These are phyloP conservation scores for Meleagris gallopavo DNA, from an alignment of 2,113 vertebrate genomes.

Conservation along the genomic window DNA sequence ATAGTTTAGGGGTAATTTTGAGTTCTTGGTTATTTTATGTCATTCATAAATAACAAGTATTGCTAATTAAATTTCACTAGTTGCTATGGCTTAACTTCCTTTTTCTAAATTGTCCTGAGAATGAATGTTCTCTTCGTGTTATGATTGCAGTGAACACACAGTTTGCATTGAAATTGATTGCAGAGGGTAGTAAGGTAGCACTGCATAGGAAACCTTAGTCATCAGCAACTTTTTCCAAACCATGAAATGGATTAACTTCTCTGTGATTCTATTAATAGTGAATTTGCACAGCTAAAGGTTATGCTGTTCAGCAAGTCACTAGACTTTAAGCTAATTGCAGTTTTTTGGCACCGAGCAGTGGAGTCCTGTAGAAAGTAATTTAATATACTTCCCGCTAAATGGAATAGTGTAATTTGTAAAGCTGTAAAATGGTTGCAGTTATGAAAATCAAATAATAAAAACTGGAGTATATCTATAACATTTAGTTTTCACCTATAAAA, in stretches of 20 bases:
- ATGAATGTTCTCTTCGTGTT: not conserved
- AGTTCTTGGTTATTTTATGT: not conserved
- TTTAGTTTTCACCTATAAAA: not conserved
- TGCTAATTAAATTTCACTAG: not conserved
- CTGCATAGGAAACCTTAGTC: not conserved
- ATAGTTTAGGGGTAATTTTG: not conserved
- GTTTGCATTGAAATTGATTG: not conserved
- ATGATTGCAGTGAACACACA: not conserved
- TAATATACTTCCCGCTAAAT: not conserved
- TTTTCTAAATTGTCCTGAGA: not conserved
- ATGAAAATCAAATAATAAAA: constrained; percentile 4
- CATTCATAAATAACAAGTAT: not conserved
- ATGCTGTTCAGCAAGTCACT: not conserved
- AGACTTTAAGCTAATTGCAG: constrained; percentile 52
- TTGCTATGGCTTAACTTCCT: not conserved
- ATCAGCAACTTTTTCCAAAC: constrained; percentile 27
- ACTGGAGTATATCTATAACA: not conserved
- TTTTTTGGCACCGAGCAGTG: constrained; percentile 28
- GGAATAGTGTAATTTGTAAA: not conserved
- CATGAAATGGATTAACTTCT: constrained; percentile 6
- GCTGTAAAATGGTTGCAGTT: not conserved
- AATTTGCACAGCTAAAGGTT: constrained; percentile 25
- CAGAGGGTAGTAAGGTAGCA: not conserved
- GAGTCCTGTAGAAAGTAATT: not conserved
- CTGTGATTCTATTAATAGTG: constrained; percentile 29